phyloP scores from a whole-genome alignment of 2,113 vertebrate genomes.

The Odocoileus hemionus region DNA sequence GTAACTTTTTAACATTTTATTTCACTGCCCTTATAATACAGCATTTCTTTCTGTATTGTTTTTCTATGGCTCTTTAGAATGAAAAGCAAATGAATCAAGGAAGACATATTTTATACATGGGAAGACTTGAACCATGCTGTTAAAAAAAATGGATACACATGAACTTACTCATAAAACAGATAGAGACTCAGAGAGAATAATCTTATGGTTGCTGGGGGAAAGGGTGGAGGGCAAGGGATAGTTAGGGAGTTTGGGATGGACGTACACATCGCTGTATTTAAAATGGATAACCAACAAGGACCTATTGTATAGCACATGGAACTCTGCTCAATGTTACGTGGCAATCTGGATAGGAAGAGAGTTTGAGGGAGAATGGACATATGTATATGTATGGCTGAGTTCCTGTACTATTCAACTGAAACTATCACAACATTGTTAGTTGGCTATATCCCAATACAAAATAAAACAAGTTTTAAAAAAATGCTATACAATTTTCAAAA shows the following conservation, averaged over 20 bases:
- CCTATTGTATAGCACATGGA: background rate
- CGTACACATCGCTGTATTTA: rapidly evolving
- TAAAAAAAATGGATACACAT: background rate
- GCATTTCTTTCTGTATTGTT: background rate
- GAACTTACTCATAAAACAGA: background rate
- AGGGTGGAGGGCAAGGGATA: background rate
- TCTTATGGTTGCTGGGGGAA: background rate
- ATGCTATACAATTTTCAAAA: background rate
- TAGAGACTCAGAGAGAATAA: background rate
- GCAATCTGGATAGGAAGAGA: background rate
- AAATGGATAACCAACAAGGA: background rate
- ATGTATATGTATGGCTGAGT: background rate
- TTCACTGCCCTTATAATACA: background rate
- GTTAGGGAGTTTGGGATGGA: background rate
- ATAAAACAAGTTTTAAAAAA: background rate
- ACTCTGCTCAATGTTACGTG: background rate
- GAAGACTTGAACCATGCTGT: background rate
- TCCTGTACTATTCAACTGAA: background rate
- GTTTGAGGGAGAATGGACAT: background rate
- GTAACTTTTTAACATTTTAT: background rate
- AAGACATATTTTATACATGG: background rate
- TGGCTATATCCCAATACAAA: background rate
- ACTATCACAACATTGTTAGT: background rate
- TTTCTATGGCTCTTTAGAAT: background rate
- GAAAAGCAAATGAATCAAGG: background rate